Percentiles rank a stretch among this genome's conserved stretches.
These are phyloP conservation scores for Coregonus clupeaformis DNA, from an alignment of 2,113 vertebrate species.

Conservation along the genomic window DNA sequence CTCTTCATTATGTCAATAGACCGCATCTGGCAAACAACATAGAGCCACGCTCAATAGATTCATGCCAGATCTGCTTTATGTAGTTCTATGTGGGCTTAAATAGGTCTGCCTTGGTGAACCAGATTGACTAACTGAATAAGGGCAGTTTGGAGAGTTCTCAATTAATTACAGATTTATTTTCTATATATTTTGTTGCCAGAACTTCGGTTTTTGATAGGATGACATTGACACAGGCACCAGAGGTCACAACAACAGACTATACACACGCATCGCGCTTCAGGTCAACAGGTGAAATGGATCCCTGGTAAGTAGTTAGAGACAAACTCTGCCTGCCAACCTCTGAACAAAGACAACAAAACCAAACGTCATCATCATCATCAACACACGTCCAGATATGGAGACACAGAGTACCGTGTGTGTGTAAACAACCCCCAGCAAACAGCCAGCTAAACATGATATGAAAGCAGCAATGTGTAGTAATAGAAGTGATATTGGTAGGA, in stretches of 20 bases:
- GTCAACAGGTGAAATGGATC: slow-evolving; percentile 49
- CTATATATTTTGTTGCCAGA: background rate
- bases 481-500: too few species aligned
- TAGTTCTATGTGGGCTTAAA: slow-evolving; percentile 36
- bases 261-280: slow-evolving; percentile 37
- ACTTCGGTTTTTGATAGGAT: slow-evolving; percentile 34
- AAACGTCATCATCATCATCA: background rate
- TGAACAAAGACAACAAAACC: slow-evolving; percentile 26
- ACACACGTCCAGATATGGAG: background rate
- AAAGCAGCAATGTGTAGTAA: too few species aligned
- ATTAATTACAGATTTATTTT: too few species aligned
- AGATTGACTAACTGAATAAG: too few species aligned
- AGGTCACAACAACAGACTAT: slow-evolving; percentile 20
- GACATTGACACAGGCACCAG: slow-evolving; percentile 45
- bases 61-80: background rate
- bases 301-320: slow-evolving; percentile 47
- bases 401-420: too few species aligned
- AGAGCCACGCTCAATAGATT: background rate
- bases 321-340: slow-evolving; percentile 36
- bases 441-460: too few species aligned
- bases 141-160: too few species aligned
- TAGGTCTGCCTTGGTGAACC: too few species aligned
- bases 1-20: slow-evolving; percentile 41
- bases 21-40: slow-evolving; percentile 35
- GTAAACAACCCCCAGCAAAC: background rate